A percentile compares a stretch with the other conserved stretches of the same genome.
These are phyloP conservation scores for Hippocampus zosterae DNA, from an alignment of 2,113 vertebrate species.

Conservation along the genomic window DNA sequence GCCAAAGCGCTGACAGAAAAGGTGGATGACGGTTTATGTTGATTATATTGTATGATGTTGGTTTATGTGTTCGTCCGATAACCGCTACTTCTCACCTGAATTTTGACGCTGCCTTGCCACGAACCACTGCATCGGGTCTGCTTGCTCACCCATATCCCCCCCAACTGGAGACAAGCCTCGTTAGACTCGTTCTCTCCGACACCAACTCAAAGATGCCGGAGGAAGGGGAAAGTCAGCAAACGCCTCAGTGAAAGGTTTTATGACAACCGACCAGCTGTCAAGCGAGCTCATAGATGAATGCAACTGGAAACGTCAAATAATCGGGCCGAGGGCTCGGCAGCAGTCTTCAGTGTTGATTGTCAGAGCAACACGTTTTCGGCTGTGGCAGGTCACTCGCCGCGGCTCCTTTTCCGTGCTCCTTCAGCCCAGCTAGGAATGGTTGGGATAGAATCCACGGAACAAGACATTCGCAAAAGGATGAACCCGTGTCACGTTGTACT, in stretches of 20 bases:
- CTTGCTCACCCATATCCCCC: conserved; percentile 70
- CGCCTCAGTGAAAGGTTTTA: conserved; percentile 25
- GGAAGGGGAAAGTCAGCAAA: conserved; percentile 25
- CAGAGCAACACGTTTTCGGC: conserved; percentile 59
- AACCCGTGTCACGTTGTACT: conserved; percentile 1
- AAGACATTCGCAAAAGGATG: not conserved
- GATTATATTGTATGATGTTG: no score
- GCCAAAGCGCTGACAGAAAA: not conserved
- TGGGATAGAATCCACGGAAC: not conserved
- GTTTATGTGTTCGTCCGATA: not conserved
- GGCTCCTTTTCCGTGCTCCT: conserved; percentile 27
- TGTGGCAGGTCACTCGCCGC: conserved; percentile 18
- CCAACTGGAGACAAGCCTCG: conserved; percentile 40
- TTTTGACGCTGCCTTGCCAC: conserved; percentile 63
- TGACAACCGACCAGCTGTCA: conserved; percentile 42
- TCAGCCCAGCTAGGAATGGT: conserved; percentile 20
- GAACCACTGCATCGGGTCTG: conserved; percentile 65
- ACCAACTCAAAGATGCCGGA: conserved; percentile 23
- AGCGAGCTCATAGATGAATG: conserved; percentile 42
- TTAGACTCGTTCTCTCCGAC: conserved; percentile 38
- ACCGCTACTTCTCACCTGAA: conserved; percentile 61
- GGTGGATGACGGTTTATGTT: not conserved
- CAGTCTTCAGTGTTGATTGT: conserved; percentile 1
- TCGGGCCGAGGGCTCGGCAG: conserved; percentile 15
- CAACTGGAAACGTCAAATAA: conserved; percentile 14